Evolutionary conservation across 2,113 vertebrate species (phyloP).

Genomic region (Megaceryle torquata): DNA sequence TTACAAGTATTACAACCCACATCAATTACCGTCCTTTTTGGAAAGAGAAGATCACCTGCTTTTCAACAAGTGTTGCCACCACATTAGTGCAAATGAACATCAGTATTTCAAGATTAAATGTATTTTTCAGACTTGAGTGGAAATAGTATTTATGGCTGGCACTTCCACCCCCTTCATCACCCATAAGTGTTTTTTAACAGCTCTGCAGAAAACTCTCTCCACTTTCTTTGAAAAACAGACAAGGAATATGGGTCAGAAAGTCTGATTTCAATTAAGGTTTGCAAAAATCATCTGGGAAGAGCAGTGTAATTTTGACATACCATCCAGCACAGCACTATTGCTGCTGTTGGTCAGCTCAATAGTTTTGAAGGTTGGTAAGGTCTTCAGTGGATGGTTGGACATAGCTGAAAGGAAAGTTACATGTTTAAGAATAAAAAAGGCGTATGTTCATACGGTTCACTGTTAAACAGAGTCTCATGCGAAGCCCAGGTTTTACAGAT

Average conservation of each 20-base stretch:
- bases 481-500: neutral
- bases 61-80: neutral
- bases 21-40: neutral
- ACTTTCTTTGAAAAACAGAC: neutral
- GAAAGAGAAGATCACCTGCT: neutral
- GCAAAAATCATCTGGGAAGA: neutral
- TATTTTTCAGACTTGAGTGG: neutral
- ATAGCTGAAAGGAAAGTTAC: constrained; percentile 1
- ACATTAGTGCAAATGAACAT: neutral
- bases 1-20: neutral
- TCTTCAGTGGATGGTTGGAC: constrained; percentile 58
- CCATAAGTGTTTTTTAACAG: neutral
- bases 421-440: neutral
- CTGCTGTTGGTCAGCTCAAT: constrained; percentile 65
- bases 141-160: neutral
- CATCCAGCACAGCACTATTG: constrained; percentile 23
- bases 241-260: neutral
- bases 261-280: neutral
- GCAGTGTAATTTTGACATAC: constrained; percentile 59
- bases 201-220: neutral
- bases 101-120: neutral
- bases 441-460: neutral
- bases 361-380: constrained; percentile 66
- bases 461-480: neutral
- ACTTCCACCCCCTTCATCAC: neutral